These are phyloP conservation scores for Nemotelus pantherinus DNA, from an alignment of 2,888 invertebrate genomes.

Conservation along the genomic window DNA sequence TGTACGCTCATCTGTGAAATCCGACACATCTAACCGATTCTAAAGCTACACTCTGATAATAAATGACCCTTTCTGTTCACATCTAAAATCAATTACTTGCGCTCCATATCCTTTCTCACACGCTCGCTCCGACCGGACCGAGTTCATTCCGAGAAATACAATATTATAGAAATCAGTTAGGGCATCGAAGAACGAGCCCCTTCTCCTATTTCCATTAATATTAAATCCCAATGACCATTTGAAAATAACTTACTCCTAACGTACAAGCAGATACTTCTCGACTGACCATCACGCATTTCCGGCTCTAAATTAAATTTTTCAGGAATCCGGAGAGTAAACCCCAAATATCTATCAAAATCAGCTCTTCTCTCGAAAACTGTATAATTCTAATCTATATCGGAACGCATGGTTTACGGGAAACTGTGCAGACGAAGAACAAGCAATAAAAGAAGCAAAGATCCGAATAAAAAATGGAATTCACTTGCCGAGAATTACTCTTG, in stretches of 20 bases:
- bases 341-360: constrained; percentile 48
- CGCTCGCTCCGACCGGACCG: constrained; percentile 5
- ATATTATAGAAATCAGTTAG: constrained; percentile 11
- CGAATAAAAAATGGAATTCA: constrained; percentile 50
- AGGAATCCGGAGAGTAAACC: constrained; percentile 40
- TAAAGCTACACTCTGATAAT: constrained; percentile 5
- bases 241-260: constrained; percentile 23
- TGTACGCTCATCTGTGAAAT: neutral
- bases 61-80: constrained; percentile 28
- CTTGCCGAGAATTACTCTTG: constrained; percentile 47
- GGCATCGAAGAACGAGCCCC: neutral
- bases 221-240: constrained; percentile 36
- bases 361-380: constrained; percentile 34
- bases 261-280: neutral
- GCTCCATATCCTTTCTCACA: constrained; percentile 15
- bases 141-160: neutral
- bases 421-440: constrained; percentile 10
- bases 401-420: constrained; percentile 37
- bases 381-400: constrained; percentile 38
- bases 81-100: constrained; percentile 29
- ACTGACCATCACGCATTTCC: constrained; percentile 43
- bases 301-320: constrained; percentile 48
- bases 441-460: constrained; percentile 34
- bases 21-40: neutral
- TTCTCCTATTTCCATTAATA: constrained; percentile 32